Conservation (phyloP, 64 coral and sea anemone genomes). For the Dendronephthya gigantea region DNA sequence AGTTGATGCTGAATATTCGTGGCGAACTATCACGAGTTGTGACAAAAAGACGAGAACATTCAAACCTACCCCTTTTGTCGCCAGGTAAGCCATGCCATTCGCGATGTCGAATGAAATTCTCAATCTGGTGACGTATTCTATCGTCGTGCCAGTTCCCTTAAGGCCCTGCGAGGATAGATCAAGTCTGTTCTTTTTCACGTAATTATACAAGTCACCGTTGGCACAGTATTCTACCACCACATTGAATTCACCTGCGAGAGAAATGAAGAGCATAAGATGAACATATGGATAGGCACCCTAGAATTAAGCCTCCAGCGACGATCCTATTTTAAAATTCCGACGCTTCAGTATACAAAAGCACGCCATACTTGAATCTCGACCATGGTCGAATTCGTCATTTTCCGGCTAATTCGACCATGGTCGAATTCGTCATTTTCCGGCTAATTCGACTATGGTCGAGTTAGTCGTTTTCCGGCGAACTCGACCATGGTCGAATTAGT, state of each 20-base stretch:
- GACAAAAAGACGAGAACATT: background rate
- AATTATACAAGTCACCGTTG: background rate
- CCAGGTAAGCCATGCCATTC: background rate
- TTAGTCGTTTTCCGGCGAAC: no score
- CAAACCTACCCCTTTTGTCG: background rate
- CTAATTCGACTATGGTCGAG: no score
- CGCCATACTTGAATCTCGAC: no score
- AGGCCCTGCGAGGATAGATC: background rate
- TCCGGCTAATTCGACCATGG: no score
- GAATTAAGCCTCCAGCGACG: no score
- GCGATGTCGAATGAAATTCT: slow-evolving; percentile 1
- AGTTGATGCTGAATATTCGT: no score
- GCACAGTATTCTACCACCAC: background rate
- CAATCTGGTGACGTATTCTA: background rate
- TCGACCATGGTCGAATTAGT: no score
- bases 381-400: no score
- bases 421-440: no score
- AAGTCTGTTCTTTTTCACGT: background rate
- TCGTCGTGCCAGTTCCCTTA: background rate
- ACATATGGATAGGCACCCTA: no score
- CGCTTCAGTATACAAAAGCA: no score
- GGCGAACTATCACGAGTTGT: no score
- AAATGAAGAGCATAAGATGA: background rate
- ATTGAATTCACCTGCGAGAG: background rate
- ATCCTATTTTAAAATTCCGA: background rate